Base-by-base conservation (phyloP, 2,888 invertebrate genomes). In the Timema podura region DNA sequence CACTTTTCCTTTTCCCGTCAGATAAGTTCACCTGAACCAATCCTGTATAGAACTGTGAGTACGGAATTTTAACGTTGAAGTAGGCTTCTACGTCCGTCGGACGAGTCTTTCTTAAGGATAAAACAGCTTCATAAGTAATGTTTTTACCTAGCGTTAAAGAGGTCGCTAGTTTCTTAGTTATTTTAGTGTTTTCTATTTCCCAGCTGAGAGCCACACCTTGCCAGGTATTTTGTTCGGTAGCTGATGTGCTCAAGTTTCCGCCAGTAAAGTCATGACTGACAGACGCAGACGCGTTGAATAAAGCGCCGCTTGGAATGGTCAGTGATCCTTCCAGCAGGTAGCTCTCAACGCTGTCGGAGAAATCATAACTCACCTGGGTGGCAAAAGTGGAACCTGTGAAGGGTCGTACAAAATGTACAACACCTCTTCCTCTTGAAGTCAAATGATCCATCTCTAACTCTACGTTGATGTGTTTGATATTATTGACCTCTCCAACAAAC, bases 311-410 rank as follows among this genome's bases (percentile, higher is more conserved):
- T 61, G 44, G 45, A 6, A 61, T 9, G 6, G 9, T 13, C 30
- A 61, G 44, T 45, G 61, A 61, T 13, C 61, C 45, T 16, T 9
- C 61, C 10, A 30, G 6, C 44, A 44, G 30, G 44, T 61, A 61
- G 30, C 45, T 45, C 61, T 61, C 44, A 6, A 61, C 61, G 45
- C 45, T 45, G 44, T 2, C 45, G 10, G 61, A 44, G 61, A 61
- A 61, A 45, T 61, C 61, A 44, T 61, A 61, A 44, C 30, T 61
- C 45, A 61, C 61, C 61, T 30, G 30, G 30, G 30, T 30, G 30
- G 30, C 1, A 30, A 30, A 30, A 30, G 30, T 30, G 30, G 30
- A 30, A 30, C 30, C 30, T 30, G 30, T 30, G 30, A 30, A 30
- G 30, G 30, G 30, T 30, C 30, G 30, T 30, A 30, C 30, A 30